Evolutionary conservation across 2,797 vertebrate species (phyloP).

Genomic region (Prionace glauca): DNA sequence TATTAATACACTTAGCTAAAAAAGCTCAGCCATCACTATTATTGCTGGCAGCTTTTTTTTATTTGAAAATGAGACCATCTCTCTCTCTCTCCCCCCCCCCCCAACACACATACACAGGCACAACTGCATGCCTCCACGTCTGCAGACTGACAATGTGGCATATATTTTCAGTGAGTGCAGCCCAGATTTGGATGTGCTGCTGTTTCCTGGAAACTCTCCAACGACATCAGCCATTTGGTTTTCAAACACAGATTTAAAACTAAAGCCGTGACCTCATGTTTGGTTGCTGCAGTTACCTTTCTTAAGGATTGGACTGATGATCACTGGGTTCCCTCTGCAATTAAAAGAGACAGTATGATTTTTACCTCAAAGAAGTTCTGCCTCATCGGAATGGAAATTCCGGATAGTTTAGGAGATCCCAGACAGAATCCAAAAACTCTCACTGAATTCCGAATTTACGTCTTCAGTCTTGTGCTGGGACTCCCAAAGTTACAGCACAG

Average conservation of each 20-base stretch:
- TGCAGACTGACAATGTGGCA: neutral
- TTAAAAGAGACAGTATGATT: neutral
- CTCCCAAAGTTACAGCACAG: neutral
- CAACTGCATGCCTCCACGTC: neutral
- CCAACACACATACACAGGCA: neutral
- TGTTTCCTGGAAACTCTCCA: neutral
- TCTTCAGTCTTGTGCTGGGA: neutral
- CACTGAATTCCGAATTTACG: neutral
- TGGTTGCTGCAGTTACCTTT: neutral
- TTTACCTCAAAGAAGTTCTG: neutral
- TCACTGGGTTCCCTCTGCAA: neutral
- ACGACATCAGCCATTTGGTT: neutral
- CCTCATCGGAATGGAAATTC: neutral
- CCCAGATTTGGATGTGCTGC: neutral
- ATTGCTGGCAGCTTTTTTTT: neutral
- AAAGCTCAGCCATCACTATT: neutral
- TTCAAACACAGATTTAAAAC: neutral
- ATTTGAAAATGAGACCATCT: neutral
- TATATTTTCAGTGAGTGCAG: neutral
- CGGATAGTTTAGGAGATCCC: neutral
- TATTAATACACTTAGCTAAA: neutral
- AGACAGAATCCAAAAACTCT: neutral
- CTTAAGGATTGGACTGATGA: neutral
- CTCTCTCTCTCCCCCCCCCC: neutral
- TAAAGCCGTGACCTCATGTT: neutral